Percentiles rank a stretch among this genome's conserved stretches.
phyloP scores from a whole-genome alignment of 2,888 invertebrate species.

The Matsumyia berberina region DNA sequence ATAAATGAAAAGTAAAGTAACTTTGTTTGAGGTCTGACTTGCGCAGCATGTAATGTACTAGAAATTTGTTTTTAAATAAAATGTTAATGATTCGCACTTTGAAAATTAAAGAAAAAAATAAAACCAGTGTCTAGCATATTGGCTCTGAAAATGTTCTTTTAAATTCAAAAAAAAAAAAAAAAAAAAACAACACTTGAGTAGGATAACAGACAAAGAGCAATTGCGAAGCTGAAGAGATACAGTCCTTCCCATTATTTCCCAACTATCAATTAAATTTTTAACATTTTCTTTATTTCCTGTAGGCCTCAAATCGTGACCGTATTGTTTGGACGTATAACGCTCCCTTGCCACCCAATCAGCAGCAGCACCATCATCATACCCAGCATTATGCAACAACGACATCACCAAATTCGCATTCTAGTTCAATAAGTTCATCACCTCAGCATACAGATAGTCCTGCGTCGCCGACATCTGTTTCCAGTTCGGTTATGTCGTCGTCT shows the following conservation, averaged over 20 bases:
- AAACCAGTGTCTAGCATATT: conserved; percentile 49
- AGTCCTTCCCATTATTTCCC: conserved; percentile 7
- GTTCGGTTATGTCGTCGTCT: conserved; percentile 93
- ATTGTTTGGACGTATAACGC: conserved; percentile 97
- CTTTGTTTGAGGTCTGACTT: conserved; percentile 57
- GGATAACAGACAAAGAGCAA: conserved; percentile 20
- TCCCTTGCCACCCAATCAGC: conserved; percentile 86
- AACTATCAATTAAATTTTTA: background rate
- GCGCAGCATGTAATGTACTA: conserved; percentile 58
- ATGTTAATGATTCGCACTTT: conserved; percentile 64
- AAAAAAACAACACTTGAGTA: conserved; percentile 45
- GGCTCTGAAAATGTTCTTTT: conserved; percentile 52
- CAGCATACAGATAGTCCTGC: conserved; percentile 89
- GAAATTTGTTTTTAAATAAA: conserved; percentile 41
- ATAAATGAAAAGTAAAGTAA: conserved; percentile 7
- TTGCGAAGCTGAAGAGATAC: background rate
- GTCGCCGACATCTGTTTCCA: conserved; percentile 94
- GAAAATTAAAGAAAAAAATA: conserved; percentile 9
- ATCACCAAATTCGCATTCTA: conserved; percentile 83
- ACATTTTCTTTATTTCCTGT: conserved; percentile 19
- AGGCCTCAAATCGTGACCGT: conserved; percentile 85
- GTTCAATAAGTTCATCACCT: conserved; percentile 85
- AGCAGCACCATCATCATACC: conserved; percentile 83
- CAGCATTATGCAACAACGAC: conserved; percentile 79
- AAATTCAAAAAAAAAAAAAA: conserved; percentile 6